Evolutionary conservation across 1,140 invertebrate genomes (phyloP), one percentile per base, ranked within the genome.

Genomic region (Pseudomyrmex cubaensis): DNA sequence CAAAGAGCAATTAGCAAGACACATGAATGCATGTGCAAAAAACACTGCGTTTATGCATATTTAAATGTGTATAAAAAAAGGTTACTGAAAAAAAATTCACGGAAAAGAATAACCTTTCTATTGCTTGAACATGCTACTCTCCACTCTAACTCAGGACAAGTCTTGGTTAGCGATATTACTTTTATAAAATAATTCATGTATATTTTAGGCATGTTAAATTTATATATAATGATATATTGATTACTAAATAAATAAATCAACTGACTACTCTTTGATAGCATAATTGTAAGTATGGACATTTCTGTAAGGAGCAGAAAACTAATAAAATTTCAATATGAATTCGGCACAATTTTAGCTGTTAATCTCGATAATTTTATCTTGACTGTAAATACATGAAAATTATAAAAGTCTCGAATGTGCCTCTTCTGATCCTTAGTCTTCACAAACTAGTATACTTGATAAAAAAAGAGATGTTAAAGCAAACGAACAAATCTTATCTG

Each of bases 191-290:
- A 75, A 89, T 92, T 91, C 89, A 85, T 92, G 90, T 92, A 93
- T 92, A 92, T 93, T 94, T 93, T 93, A 94, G 92, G 93, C 91
- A 92, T 92, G 91, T 91, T 92, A 92, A 94, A 94, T 93, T 93
- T 92, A 92, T 93, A 92, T 92, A 92, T 93, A 92, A 90, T 87
- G 87, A 92, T 90, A 35, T 35, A 91, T 93, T 91, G 87, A 92
- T 91, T 93, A 92, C 85, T 90, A 83, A 91, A 91, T 91, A 91
- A 92, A 90, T 87, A 75, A 90, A 91, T 90, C 85, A 75, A 92
- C 89, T 90, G 84, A 93, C 89, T 92, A 93, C 86, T 92, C 80
- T 93, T 93, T 89, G 87, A 91, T 93, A 93, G 90, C 89, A 89
- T 92, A 90, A 93, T 90, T 90, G 87, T 89, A 87, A 93, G 90